Percentiles rank a stretch among this genome's conserved stretches.
Evolutionary conservation across 2,113 vertebrate species (phyloP).

Genomic region (Lophius piscatorius): DNA sequence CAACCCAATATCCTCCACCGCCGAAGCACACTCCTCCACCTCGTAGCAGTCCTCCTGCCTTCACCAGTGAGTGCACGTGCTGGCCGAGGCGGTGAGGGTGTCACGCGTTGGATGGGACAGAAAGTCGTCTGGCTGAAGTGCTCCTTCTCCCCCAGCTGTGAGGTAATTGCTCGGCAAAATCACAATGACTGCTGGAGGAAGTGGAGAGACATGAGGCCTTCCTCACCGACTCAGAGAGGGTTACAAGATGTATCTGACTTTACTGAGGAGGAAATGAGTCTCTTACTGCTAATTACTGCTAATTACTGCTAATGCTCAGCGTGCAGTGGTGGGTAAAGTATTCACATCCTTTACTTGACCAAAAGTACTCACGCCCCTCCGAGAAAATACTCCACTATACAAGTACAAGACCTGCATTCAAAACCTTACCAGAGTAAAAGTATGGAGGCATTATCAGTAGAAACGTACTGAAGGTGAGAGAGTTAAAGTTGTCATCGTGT

Average conservation of each 20-base stretch:
- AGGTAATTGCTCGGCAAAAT: constrained; percentile 72
- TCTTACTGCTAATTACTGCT: constrained; percentile 71
- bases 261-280: constrained; percentile 55
- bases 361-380: too few species aligned
- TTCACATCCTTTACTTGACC: too few species aligned
- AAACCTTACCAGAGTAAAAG: too few species aligned
- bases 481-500: too few species aligned
- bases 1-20: constrained; percentile 19
- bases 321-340: too few species aligned
- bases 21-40: too few species aligned
- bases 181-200: constrained; percentile 55
- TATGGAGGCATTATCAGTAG: too few species aligned
- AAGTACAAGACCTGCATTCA: too few species aligned
- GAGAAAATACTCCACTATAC: too few species aligned
- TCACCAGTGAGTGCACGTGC: background rate
- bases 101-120: constrained; percentile 50
- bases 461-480: too few species aligned
- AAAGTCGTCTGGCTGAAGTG: constrained; percentile 48
- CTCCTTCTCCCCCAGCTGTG: constrained; percentile 46
- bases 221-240: constrained; percentile 43
- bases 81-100: constrained; percentile 31
- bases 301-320: constrained; percentile 40
- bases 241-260: constrained; percentile 64
- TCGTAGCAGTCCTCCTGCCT: constrained; percentile 19
- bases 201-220: constrained; percentile 33